Evolutionary conservation across 2,797 vertebrate species (phyloP), one percentile per base, ranked within the genome.

Genomic region (Balearica regulorum): DNA sequence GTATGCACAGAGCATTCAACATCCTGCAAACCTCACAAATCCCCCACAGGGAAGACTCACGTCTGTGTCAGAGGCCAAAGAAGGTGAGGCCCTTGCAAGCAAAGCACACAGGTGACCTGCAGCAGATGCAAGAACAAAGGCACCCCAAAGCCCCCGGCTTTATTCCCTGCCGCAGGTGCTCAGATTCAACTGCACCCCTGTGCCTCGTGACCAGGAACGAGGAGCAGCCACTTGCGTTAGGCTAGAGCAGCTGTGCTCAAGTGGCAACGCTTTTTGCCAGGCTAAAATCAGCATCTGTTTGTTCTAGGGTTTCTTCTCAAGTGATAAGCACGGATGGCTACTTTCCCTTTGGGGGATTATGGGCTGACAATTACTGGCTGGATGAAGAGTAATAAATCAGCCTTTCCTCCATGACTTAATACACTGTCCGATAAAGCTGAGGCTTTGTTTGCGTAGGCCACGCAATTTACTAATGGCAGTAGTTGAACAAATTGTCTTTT

Each of bases 341-440:
- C 80, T 93, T 85, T 81, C 16, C n/a, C 68, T 61, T 83, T 51
- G 57, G 66, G 57, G 57, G 53, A 94, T 87, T 94, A 76, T 2
- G 13, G 73, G 35, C 37, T 79, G 86, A 75, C 86, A 94, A 16
- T 68, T 46, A 44, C 53, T 72, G 64, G 51, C 48, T 81, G 76
- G 71, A 71, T 49, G 91, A 95, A 75, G 43, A 83, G 75, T 69
- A 70, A 91, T 89, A 84, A 86, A 87, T 90, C 78, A 89, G 60
- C 70, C 60, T 51, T 90, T 55, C 33, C 46, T 78, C 57, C 66
- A 16, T 0, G 5, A 82, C 64, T 83, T 87, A 94, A 95, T 88
- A 68, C 49, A 77, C 31, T n/a, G 16, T 19, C 61, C 5, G 10
- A 64, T 58, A 89, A 43, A 93, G 55, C 87, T 68, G 83, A 75